Evolutionary conservation across 2,113 vertebrate genomes (phyloP).

Genomic region (Ictalurus furcatus): DNA sequence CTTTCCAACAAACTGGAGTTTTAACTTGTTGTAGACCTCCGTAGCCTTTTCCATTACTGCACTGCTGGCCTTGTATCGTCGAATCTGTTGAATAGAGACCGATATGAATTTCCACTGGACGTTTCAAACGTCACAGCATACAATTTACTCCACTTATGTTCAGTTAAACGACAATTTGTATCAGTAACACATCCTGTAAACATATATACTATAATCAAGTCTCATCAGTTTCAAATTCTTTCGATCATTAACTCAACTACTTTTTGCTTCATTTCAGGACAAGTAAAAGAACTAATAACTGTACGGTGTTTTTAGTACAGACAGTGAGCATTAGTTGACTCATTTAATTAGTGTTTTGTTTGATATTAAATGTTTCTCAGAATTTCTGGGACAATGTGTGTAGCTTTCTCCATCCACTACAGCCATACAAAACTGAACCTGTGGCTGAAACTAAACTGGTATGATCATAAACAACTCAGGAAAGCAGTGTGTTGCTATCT

Average conservation of each 20-base stretch:
- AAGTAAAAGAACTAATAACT: not conserved
- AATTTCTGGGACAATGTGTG: too few relatives aligned
- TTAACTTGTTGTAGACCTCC: conserved; percentile 90
- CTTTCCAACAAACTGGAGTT: conserved; percentile 90
- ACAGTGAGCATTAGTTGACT: too few relatives aligned
- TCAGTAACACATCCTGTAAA: not conserved
- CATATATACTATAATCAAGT: not conserved
- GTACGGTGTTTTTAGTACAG: too few relatives aligned
- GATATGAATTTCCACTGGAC: not conserved
- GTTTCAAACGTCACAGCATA: not conserved
- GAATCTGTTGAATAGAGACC: conserved; percentile 75
- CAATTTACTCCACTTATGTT: too few relatives aligned
- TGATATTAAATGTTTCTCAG: too few relatives aligned
- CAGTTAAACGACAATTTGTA: not conserved
- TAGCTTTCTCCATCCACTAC: too few relatives aligned
- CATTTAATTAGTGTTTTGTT: too few relatives aligned
- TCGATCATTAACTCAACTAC: not conserved
- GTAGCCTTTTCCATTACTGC: conserved; percentile 94
- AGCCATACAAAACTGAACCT: too few relatives aligned
- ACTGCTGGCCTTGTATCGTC: conserved; percentile 92
- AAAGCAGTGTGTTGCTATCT: too few relatives aligned
- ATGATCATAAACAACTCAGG: not conserved
- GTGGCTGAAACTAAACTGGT: not conserved
- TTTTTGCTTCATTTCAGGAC: not conserved
- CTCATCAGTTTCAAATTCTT: not conserved